Percentiles rank a stretch among this genome's conserved stretches.
These are phyloP conservation scores for Crepidodera aurea DNA, from an alignment of 2,888 invertebrate species.

Conservation along the genomic window DNA sequence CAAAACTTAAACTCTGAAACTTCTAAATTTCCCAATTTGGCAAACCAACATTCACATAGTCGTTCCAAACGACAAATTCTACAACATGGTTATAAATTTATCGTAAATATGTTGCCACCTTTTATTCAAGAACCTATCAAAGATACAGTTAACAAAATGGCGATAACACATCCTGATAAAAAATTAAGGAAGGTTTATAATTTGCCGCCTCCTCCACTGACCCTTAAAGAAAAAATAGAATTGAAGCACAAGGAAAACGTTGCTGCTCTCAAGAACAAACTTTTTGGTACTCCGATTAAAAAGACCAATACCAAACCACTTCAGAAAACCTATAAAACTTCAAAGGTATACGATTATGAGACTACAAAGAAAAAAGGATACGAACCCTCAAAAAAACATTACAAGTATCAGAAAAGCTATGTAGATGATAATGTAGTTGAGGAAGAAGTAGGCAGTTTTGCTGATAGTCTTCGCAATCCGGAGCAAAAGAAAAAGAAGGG, in stretches of 20 bases:
- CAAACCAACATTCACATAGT: neutral
- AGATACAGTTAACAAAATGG: slow-evolving; percentile 40
- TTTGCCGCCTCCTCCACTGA: slow-evolving; percentile 23
- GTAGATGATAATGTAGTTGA: neutral
- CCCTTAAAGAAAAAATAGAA: slow-evolving; percentile 31
- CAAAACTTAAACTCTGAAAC: neutral
- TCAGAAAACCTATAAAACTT: neutral
- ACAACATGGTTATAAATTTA: slow-evolving; percentile 44
- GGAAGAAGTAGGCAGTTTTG: slow-evolving; percentile 12
- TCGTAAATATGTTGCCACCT: slow-evolving; percentile 48
- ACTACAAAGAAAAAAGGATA: neutral
- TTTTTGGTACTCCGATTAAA: slow-evolving; percentile 24
- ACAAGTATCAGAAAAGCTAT: neutral
- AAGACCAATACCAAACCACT: neutral
- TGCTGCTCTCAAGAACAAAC: slow-evolving; percentile 29
- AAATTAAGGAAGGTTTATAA: slow-evolving; percentile 32
- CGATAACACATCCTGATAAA: slow-evolving; percentile 36
- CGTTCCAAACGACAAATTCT: slow-evolving; percentile 42
- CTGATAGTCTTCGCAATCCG: neutral
- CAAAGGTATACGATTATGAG: neutral
- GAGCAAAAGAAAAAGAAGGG: neutral
- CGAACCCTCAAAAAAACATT: neutral
- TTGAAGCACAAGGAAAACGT: slow-evolving; percentile 31
- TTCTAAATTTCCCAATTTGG: neutral
- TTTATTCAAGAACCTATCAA: slow-evolving; percentile 45